Conservation (phyloP, 2,797 vertebrate genomes). For the Ceryle rudis region DNA sequence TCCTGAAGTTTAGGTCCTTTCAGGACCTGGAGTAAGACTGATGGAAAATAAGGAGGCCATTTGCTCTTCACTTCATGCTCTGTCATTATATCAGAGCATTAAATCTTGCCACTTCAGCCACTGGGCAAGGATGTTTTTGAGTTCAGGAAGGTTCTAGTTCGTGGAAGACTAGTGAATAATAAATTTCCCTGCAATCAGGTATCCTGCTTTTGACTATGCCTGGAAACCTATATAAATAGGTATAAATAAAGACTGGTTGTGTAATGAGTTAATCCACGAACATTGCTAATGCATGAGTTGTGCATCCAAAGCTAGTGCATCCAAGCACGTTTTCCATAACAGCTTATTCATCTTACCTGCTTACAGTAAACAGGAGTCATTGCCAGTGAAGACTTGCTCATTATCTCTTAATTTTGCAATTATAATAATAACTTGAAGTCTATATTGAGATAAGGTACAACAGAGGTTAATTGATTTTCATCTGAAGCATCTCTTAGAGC, state of each 20-base stretch:
- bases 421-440: not conserved
- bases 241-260: not conserved
- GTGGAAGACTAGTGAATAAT: not conserved
- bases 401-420: not conserved
- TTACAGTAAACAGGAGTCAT: not conserved
- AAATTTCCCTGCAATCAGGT: accelerated
- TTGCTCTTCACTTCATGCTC: not conserved
- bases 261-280: not conserved
- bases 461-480: not conserved
- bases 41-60: not conserved
- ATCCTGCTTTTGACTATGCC: not conserved
- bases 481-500: not conserved
- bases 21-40: not conserved
- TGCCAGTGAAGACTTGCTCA: not conserved
- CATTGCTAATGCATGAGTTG: not conserved
- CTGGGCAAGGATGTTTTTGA: not conserved
- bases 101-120: not conserved
- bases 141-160: not conserved
- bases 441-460: not conserved
- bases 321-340: not conserved
- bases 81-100: accelerated
- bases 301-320: not conserved
- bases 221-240: not conserved
- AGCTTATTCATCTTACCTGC: not conserved
- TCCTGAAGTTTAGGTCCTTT: not conserved